Evolutionary conservation across 2,797 vertebrate genomes (phyloP).

Genomic region (Aselliscus stoliczkanus): DNA sequence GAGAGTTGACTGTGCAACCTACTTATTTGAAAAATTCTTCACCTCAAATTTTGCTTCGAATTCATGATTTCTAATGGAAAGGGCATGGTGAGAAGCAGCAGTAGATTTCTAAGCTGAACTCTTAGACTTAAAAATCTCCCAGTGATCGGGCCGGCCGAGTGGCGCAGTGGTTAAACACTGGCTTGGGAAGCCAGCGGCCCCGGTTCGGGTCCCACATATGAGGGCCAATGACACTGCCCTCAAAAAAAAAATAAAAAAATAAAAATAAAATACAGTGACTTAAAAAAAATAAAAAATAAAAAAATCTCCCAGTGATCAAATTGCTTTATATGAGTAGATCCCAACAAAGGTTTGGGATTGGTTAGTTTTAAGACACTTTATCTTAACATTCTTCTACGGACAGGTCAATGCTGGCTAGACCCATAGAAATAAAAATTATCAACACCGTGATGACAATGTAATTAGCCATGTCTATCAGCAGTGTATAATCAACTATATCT

Average conservation of each 20-base stretch:
- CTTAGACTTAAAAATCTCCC: slow-evolving; percentile 7
- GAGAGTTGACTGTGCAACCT: slow-evolving; percentile 23
- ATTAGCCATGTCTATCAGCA: slow-evolving; percentile 50
- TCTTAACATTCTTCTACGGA: slow-evolving; percentile 32
- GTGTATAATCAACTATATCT: neutral
- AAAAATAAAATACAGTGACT: no score
- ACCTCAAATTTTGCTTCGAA: slow-evolving; percentile 33
- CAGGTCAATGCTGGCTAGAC: neutral
- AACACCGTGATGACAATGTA: slow-evolving; percentile 36
- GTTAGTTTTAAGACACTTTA: slow-evolving; percentile 42
- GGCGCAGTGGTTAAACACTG: no score
- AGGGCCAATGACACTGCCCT: no score
- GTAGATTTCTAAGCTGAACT: neutral
- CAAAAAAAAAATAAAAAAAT: no score
- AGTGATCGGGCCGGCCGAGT: no score
- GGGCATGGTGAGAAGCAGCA: neutral
- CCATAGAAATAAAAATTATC: neutral
- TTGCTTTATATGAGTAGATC: neutral
- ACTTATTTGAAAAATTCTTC: slow-evolving; percentile 38
- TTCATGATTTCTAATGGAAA: neutral
- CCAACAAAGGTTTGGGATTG: neutral
- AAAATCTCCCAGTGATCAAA: neutral
- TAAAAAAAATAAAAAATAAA: no score
- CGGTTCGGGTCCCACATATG: no score
- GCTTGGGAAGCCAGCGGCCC: no score